Conservation (phyloP, 1,140 invertebrate genomes). For the Drosophila murphyi region DNA sequence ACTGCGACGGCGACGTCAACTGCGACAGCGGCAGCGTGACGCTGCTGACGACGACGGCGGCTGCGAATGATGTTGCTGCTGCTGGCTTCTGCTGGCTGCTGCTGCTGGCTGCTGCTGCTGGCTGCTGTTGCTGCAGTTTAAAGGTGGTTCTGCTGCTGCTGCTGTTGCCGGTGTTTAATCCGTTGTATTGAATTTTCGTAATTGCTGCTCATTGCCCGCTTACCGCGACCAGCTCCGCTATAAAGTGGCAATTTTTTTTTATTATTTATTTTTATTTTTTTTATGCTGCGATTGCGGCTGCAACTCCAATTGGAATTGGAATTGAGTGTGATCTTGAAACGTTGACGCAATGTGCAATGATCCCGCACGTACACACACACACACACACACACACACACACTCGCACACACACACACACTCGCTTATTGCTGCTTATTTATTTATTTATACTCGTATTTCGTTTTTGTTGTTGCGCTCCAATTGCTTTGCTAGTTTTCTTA, state of each 20-base stretch:
- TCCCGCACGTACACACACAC: constrained; percentile 62
- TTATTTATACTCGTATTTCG: constrained; percentile 54
- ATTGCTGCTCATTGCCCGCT: constrained; percentile 51
- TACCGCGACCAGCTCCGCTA: constrained; percentile 32
- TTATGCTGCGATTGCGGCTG: constrained; percentile 7
- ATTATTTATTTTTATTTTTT: background rate
- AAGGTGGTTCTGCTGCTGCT: background rate
- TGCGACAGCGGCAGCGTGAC: constrained; percentile 3
- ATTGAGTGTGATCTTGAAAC: constrained; percentile 81
- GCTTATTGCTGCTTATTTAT: constrained; percentile 40
- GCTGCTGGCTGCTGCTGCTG: constrained; percentile 30
- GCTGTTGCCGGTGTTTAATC: constrained; percentile 21
- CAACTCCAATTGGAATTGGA: constrained; percentile 37
- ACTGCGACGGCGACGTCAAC: constrained; percentile 42
- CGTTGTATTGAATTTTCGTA: constrained; percentile 57
- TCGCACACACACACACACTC: constrained; percentile 10
- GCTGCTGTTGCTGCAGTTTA: background rate
- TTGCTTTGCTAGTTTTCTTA: constrained; percentile 73
- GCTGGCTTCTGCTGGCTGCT: constrained; percentile 1
- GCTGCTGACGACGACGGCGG: constrained; percentile 1
- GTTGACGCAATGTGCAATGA: constrained; percentile 81
- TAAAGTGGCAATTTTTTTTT: background rate
- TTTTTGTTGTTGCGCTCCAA: constrained; percentile 57
- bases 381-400: constrained; percentile 27
- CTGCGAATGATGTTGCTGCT: constrained; percentile 19